Base-by-base conservation (phyloP, 2,113 vertebrate genomes). In the Melanotaenia duboulayi region DNA sequence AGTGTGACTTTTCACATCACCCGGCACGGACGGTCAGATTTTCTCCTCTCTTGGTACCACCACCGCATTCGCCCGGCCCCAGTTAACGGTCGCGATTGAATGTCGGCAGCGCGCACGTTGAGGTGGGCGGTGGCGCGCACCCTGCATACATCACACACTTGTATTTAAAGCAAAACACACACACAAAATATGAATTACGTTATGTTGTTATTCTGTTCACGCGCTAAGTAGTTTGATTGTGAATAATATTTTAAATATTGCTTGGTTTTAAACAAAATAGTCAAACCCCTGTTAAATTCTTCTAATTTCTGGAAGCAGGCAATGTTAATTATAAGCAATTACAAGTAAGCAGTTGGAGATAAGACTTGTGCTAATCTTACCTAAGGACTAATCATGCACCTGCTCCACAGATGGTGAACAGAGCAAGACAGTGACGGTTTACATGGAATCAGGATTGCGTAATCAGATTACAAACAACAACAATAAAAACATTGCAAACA, bases 11-110 rank as follows among this genome's bases (percentile, higher is more conserved):
- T 80, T 91, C 86, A 75, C 86, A 89, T 85, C 87, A 86, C 48
- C 87, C 78, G 90, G 89, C 76, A 64, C 74, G 10, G 64, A 81
- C 86, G 61, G 74, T 87, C 90, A 87, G 85, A 78, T 90, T 76
- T 83, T 87, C 54, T 89, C 92, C 92, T 87, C 91, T 91, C 86
- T 80, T 75, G 88, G 88, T 90, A 82, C 83, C 89, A 82, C 83
- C 89, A 69, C 78, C 66, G 90, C 81, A 91, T 75, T 88, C 88
- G 63, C 85, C 58, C 74, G 82, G 76, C 76, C 78, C 62, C 64
- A 19, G 90, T 82, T 91, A 89, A 85, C 91, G 87, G 89, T 87
- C 83, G 82, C 85, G 55, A 52, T 28, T 70, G 62, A 65, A 71
- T 61, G 9, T 44, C 90, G 90, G 82, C 25, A 0, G 78, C 91